Conservation (phyloP, 2,797 vertebrate species). For the Catostomus latipinnis region DNA sequence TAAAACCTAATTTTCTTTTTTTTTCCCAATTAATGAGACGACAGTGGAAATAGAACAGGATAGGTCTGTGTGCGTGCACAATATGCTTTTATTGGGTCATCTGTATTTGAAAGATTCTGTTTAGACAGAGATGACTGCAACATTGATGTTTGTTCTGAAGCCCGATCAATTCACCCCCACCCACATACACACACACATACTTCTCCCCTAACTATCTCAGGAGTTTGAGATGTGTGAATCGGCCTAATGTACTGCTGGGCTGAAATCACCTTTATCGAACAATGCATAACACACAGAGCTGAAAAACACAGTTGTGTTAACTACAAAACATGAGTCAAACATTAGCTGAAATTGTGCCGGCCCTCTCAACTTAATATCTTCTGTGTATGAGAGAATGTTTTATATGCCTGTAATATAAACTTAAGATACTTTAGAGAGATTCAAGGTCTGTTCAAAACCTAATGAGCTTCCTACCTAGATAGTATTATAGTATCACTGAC, state of each 20-base stretch:
- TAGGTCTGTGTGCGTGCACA: constrained; percentile 30
- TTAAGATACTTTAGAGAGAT: no score
- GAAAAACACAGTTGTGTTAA: no score
- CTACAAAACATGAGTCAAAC: no score
- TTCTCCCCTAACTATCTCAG: constrained; percentile 44
- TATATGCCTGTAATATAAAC: no score
- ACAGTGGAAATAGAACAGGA: constrained; percentile 67
- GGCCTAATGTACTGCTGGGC: background rate
- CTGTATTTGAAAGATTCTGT: constrained; percentile 64
- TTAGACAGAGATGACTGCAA: constrained; percentile 62
- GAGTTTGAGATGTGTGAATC: constrained; percentile 15
- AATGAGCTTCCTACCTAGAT: no score
- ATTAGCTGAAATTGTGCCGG: no score
- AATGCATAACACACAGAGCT: background rate
- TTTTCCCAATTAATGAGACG: constrained; percentile 67
- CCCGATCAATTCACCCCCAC: constrained; percentile 66
- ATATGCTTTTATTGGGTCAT: constrained; percentile 42
- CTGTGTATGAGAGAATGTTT: no score
- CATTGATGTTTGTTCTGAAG: constrained; percentile 74
- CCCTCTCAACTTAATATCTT: no score
- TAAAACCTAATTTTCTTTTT: background rate
- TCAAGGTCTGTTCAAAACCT: no score
- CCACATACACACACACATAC: background rate
- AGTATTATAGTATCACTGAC: no score
- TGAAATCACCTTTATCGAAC: no score